Evolutionary conservation across 2,797 vertebrate genomes (phyloP).

Genomic region (Anabacerthia variegaticeps): DNA sequence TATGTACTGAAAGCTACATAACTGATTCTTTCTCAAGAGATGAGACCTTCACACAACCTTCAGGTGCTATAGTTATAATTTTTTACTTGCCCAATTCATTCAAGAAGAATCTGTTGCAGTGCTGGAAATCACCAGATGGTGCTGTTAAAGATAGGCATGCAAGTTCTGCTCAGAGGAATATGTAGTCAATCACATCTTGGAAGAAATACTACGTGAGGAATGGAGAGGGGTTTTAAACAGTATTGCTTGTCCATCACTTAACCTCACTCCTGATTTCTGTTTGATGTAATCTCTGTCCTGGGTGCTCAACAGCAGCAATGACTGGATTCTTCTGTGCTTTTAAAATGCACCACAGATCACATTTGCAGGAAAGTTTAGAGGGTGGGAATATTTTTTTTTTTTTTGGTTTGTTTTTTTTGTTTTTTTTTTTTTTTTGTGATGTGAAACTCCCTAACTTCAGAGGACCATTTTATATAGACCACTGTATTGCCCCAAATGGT

Average conservation of each 20-base stretch:
- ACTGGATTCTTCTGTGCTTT: fast-evolving
- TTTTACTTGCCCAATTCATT: not conserved
- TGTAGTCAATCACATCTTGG: not conserved
- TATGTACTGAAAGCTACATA: not conserved
- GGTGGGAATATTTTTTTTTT: not conserved
- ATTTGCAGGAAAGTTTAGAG: not conserved
- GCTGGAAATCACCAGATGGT: constrained; percentile 29
- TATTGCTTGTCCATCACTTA: not conserved
- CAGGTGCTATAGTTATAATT: not conserved
- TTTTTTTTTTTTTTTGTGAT: not conserved
- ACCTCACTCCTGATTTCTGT: not conserved
- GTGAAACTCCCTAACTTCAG: not conserved
- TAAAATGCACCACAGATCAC: not conserved
- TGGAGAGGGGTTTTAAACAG: not conserved
- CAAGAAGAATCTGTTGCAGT: not conserved
- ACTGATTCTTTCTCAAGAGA: not conserved
- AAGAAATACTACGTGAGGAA: not conserved
- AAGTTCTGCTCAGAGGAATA: constrained; percentile 1
- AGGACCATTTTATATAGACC: not conserved
- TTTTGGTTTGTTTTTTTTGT: not conserved
- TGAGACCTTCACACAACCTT: not conserved
- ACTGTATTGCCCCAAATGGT: not conserved
- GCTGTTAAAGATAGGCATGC: constrained; percentile 25
- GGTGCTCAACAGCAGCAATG: not conserved
- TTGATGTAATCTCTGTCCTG: not conserved